Base-by-base conservation (phyloP, 2,113 vertebrate genomes). In the Xiphophorus couchianus region DNA sequence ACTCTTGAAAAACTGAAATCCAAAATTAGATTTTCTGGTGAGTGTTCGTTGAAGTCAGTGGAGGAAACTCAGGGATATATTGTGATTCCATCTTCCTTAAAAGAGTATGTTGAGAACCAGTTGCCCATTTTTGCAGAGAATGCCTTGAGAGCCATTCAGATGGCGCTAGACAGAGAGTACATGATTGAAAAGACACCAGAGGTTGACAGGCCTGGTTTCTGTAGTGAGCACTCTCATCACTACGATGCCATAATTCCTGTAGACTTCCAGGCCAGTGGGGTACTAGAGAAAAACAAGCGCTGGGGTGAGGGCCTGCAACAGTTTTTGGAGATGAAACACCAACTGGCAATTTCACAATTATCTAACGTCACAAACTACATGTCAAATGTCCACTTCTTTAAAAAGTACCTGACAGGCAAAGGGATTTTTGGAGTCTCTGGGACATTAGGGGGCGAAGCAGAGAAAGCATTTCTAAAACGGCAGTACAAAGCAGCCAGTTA, bases 321-420 rank as follows among this genome's bases (percentile, higher is more conserved):
- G 54, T 78, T 78, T 62, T 39, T 78, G 63, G 76, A 78, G 76
- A 78, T 78, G 64, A 72, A 78, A 64, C 76, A 78, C 29, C 76
- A 78, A 37, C 4, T 78, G 54, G 76, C 63, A 11, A 62, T 78
- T 62, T 73, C 76, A 44, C 62, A 66, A n/a, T 29, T 78, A 64
- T 67, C 76, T 54, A 72, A 66, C 31, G 69, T 73, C 0, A 62
- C 69, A 30, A 78, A 78, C 0, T 78, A 72, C 69, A 78, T 78
- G 76, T 78, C 76, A 0, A 78, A 72, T 62, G 76, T 78, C 33
- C 69, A 78, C 29, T 78, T 78, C 63, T 78, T 78, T 35, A 78
- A 78, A 66, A 2, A 51, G 63, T 73, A 62, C 54, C 35, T 78
- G 62, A 35, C 0, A 9, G 76, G 15, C 25, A 29, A 78, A 65